These are phyloP conservation scores for Zele albiditarsus DNA, from an alignment of 2,888 invertebrate genomes.

Conservation along the genomic window DNA sequence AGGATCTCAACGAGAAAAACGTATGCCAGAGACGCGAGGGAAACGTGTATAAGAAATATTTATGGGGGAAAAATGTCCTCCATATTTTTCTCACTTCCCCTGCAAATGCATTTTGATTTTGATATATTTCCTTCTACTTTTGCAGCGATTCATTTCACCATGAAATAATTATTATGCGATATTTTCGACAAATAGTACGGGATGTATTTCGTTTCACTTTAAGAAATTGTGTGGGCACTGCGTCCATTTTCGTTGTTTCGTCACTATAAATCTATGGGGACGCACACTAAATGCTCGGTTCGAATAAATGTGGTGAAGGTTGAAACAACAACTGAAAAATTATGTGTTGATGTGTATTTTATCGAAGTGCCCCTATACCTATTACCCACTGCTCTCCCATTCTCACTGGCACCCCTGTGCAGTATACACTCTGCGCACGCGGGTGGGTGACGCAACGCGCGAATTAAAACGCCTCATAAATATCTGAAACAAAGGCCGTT, in stretches of 20 bases:
- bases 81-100: conserved; percentile 36
- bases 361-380: conserved; percentile 70
- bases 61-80: conserved; percentile 35
- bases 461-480: conserved; percentile 74
- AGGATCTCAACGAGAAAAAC: conserved; percentile 7
- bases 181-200: too few species aligned
- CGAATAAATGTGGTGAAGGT: background rate
- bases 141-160: too few species aligned
- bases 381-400: conserved; percentile 63
- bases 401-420: conserved; percentile 37
- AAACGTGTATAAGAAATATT: conserved; percentile 26
- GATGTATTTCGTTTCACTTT: too few species aligned
- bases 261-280: too few species aligned
- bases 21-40: conserved; percentile 10
- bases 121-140: too few species aligned
- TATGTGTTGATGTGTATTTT: conserved; percentile 54
- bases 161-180: conserved; percentile 29
- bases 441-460: conserved; percentile 68
- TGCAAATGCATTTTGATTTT: too few species aligned
- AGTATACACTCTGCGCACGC: conserved; percentile 51
- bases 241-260: too few species aligned
- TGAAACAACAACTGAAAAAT: conserved; percentile 5
- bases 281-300: background rate
- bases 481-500: conserved; percentile 73
- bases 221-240: too few species aligned